phyloP scores from a whole-genome alignment of 35 echinoderm and acorn worm species.

The Strongylocentrotus purpuratus region DNA sequence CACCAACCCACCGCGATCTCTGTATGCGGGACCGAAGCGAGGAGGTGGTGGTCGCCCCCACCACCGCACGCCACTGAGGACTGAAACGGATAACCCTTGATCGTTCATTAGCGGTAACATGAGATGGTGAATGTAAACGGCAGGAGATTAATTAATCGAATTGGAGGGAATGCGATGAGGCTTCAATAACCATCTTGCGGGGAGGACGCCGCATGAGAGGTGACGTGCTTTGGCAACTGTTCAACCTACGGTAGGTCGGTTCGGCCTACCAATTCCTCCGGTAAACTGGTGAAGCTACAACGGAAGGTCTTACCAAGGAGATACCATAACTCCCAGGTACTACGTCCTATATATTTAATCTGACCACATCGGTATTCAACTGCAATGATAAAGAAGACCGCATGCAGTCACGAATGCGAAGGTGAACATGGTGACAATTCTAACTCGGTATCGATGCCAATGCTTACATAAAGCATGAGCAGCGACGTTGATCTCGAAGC shows the following conservation, averaged over 20 bases:
- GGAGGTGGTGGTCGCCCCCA: background rate
- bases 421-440: no score
- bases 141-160: background rate
- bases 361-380: no score
- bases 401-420: no score
- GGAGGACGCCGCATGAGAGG: background rate
- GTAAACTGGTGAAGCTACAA: no score
- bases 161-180: background rate
- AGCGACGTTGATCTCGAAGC: no score
- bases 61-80: background rate
- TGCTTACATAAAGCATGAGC: no score
- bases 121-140: background rate
- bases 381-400: no score
- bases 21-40: background rate
- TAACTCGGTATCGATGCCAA: no score
- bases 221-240: background rate
- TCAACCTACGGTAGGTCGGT: background rate
- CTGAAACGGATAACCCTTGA: background rate
- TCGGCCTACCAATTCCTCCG: no score
- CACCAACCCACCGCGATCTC: background rate
- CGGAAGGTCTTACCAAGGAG: no score
- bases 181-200: background rate
- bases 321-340: no score
- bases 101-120: background rate
- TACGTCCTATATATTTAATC: no score